Base-by-base conservation (phyloP, 1,140 invertebrate genomes). In the Bombus balteatus region DNA sequence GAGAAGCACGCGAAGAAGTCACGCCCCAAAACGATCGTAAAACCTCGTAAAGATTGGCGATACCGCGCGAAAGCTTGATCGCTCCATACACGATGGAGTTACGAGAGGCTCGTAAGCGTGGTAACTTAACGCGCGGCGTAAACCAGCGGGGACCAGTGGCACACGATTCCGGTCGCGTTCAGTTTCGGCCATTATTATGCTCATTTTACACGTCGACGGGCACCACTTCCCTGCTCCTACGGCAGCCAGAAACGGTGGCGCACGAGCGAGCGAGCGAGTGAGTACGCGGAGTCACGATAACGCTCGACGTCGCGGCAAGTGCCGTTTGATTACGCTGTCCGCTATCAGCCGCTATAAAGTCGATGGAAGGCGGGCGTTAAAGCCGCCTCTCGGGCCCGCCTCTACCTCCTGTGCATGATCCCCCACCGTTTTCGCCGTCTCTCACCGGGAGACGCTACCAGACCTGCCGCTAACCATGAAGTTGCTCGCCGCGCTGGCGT, bases 341-440 rank as follows among this genome's bases (percentile, higher is more conserved):
- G 88, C 88, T 93, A 93, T 93, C 92, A 92, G 78, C 88, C 85
- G 91, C 92, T 92, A 92, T 92, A 92, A 92, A 92, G 88, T 88
- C 81, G 90, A 89, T 88, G 90, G 90, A 92, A 93, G 93, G 93
- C 93, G 93, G 89, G 93, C 90, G 90, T 94, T 92, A 86, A 92
- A 92, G 93, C 93, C 93, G 93, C 93, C 93, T 94, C 90, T 92
- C 87, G 93, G 93, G 82, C 88, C 93, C 94, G 94, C 94, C 93
- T 92, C 92, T 91, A 88, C 91, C 92, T 93, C 90, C 91, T 89
- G 92, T 93, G 77, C 76, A 74, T 80, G 83, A 86, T 83, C 88
- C 90, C 90, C 91, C 79, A 88, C 91, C 83, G 85, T 86, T 83
- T 79, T 76, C 84, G 79, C 77, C 47, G 81, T 73, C 59, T 83